Evolutionary conservation across 2,888 invertebrate genomes (phyloP), one percentile per base, ranked within the genome.

Genomic region (Cantharis rufa): DNA sequence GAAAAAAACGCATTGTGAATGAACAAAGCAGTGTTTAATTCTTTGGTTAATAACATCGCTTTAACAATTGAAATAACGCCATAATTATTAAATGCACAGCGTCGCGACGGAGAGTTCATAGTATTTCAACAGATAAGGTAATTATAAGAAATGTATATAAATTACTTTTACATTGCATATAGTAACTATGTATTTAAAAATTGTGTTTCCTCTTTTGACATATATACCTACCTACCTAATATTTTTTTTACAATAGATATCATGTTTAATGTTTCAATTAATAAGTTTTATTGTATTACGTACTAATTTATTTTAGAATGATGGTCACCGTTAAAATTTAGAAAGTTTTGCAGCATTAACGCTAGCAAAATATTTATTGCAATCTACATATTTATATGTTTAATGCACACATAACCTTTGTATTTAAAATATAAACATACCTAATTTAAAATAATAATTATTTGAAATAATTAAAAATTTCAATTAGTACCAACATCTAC

Each of bases 261-360:
- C 3, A 5, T 48, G n/a, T 13, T 11, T 48, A 48, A n/a, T 48
- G n/a, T n/a, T 18, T 18, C 2, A 18, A 48, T 48, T 48, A 48
- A 48, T n/a, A 48, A 7, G 0, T n/a, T 48, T 48, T 48, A 48
- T 48, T 48, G n/a, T 48, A 48, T 48, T 48, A 48, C 48, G n/a
- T 48, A 48, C 48, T 48, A 48, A 48, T 48, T 48, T 48, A 66
- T 66, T 66, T 66, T 66, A 66, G 21, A 24, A 24, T n/a, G 64
- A 66, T 66, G 64, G 64, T 66, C 64, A 66, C 18, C 24, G 64
- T 66, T 21, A 66, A 66, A 66, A 66, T 21, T 66, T 66, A 66
- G 64, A 66, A 66, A 66, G 64, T 66, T 66, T 66, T 66, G 64
- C 64, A 66, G 24, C 64, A 66, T 66, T 66, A 48, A 48, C 48